Conservation (phyloP, 2,113 vertebrate genomes). For the Danio rerio region GRCz12tu NC_133191.1:41152001-41152500, state of each 20-base stretch:
- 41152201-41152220: constrained; percentile 94
- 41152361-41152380: too few relatives aligned
- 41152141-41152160: constrained; percentile 97
- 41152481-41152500: too few relatives aligned
- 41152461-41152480: too few relatives aligned
- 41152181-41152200: constrained; percentile 98
- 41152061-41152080: too few relatives aligned
- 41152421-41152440: too few relatives aligned
- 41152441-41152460: too few relatives aligned
- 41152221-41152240: constrained; percentile 95
- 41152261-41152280: constrained; percentile 97
- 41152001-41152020: neutral
- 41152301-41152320: neutral
- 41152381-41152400: too few relatives aligned
- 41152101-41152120: neutral
- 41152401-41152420: too few relatives aligned
- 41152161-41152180: constrained; percentile 91
- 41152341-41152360: too few relatives aligned
- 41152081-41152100: neutral
- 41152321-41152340: neutral
- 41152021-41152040: neutral
- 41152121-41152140: constrained; percentile 9
- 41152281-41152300: constrained; percentile 85
- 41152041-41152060: too few relatives aligned
- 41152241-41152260: constrained; percentile 96